Base-by-base conservation (phyloP, 2,113 vertebrate genomes). In the Myotis davidii region DNA sequence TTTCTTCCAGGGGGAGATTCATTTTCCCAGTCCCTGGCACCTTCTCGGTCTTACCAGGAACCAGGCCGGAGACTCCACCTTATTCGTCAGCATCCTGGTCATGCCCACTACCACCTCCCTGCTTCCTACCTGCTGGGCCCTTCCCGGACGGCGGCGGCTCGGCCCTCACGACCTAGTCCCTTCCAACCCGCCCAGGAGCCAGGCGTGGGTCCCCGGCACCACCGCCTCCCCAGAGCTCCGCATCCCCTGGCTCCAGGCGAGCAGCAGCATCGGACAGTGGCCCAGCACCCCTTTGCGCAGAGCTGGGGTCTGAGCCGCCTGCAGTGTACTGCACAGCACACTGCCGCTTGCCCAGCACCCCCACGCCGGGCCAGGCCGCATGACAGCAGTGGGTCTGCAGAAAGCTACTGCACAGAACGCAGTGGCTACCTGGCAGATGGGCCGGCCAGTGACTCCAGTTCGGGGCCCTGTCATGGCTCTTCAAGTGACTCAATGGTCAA, bases 401-500 rank as follows among this genome's bases (percentile, higher is more conserved):
- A 99, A 92, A 99, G 99, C 96, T 99, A 99, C 96, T 98, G 98
- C 96, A 99, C 99, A 0, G 99, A 99, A 50, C 99, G 99, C 97
- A 99, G 99, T 0, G 99, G 99, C 65, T 99, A 99, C 97, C 96
- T 99, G 96, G 99, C 99, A 0, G 99, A 99, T 0, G 99, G 99
- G 93, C 99, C 99, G 0, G 99, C 99, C 29, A 99, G 99, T 0
- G 99, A 99, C 98, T 99, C 99, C 96, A 99, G 99, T 97, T 99
- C 99, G 0, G 99, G 99, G 48, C 99, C 99, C 25, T 99, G 99
- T 95, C 99, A 99, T 0, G 99, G 99, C 73, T 99, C 99, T 56
- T 99, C 99, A 93, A 99, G 99, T 59, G 99, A 99, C 98, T 99
- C 99, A 0, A 98, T 99, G 92, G 97, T 99, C 91, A 99, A 99